Evolutionary conservation across 2,888 invertebrate genomes (phyloP), one percentile per base, ranked within the genome.

Genomic region (Aphodius sticticus): DNA sequence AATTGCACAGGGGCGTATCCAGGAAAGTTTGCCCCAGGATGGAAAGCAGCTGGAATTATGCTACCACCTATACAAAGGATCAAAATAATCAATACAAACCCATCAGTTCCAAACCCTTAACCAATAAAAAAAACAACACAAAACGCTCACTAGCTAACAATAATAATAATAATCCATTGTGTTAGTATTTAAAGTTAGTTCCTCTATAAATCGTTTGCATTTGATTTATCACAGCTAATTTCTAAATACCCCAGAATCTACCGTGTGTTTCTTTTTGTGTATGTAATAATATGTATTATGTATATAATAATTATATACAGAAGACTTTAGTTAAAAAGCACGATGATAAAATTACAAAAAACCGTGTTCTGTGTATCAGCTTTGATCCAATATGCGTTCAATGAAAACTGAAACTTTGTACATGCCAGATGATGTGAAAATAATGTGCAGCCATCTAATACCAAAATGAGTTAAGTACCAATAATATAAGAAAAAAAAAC

Each of bases 31-130:
- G 88, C 86, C 37, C 86, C 87, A 53, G 88, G 88, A 83, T 87
- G 88, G 71, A 87, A 88, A 26, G 87, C 87, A 7, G 91, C 90
- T 78, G 92, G 91, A 84, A 93, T 89, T 86, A 93, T 90, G 71
- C 92, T 92, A 82, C 92, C 92, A 88, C 93, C 93, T 93, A 88
- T 77, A 85, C 83, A 81, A 83, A 84, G 81, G 15, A 36, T 7
- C 9, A 76, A 76, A 15, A 76, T 35, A 16, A 26, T 16, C 70
- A 16, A 16, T 69, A 69, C 26, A 69, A 76, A 69, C n/a, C 69
- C 9, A 76, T 15, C 35, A 76, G 53, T 69, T 69, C 26, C 38
- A 16, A 37, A 76, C 38, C 35, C 26, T 15, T 69, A 69, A 69
- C 76, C 35, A 69, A n/a, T n/a, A 76, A 76, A 36, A 75, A 35